Evolutionary conservation across 2,797 vertebrate genomes (phyloP).

Genomic region (Coluber constrictor): DNA sequence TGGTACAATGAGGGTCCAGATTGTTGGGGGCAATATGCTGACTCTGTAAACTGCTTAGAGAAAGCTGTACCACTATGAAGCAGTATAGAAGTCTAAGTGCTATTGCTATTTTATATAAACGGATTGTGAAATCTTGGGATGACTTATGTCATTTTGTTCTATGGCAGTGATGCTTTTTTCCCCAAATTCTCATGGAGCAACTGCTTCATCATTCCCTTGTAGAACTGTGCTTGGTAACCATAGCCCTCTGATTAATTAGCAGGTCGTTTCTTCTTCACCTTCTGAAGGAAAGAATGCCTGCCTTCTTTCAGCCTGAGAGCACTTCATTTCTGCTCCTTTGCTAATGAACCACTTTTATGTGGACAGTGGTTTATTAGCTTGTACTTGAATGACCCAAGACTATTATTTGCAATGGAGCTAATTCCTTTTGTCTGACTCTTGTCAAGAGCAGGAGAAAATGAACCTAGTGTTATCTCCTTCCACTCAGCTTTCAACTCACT

Average conservation of each 20-base stretch:
- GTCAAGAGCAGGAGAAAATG: conserved; percentile 47
- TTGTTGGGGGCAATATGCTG: too few species aligned
- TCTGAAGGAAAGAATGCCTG: not conserved
- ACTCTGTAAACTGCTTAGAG: too few species aligned
- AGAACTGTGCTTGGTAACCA: not conserved
- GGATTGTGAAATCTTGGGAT: not conserved
- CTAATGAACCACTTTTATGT: not conserved
- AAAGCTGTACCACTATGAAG: too few species aligned
- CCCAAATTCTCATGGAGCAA: not conserved
- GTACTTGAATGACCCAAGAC: conserved; percentile 43
- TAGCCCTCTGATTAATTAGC: not conserved
- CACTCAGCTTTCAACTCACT: conserved; percentile 26
- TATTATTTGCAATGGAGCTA: conserved; percentile 29
- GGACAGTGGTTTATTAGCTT: not conserved
- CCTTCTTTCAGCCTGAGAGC: not conserved
- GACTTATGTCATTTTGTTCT: not conserved
- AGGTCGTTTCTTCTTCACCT: not conserved
- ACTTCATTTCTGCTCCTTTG: not conserved
- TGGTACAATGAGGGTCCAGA: too few species aligned
- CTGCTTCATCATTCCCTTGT: not conserved
- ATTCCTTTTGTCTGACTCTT: conserved; percentile 30
- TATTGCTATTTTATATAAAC: not conserved
- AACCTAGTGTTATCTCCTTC: conserved; percentile 37
- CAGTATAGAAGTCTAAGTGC: too few species aligned
- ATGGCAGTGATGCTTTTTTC: not conserved